Conservation (phyloP, 1,140 invertebrate genomes). For the Vanessa tameamea region DNA sequence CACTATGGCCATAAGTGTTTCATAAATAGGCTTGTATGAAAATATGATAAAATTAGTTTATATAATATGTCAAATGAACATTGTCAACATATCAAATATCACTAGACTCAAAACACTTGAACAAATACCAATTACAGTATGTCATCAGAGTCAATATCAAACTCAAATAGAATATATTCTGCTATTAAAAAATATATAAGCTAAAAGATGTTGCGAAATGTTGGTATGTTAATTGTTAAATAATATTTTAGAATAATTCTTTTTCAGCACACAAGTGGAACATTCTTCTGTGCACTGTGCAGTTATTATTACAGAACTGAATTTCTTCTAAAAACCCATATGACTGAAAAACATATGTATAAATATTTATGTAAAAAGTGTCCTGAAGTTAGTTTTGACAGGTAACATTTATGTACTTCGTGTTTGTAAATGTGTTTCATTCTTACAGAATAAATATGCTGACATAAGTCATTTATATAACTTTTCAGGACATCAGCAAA, state of each 20-base stretch:
- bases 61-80: too few relatives aligned
- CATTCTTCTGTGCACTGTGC: slow-evolving; percentile 57
- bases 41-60: too few relatives aligned
- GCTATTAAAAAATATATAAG: too few relatives aligned
- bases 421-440: slow-evolving; percentile 2
- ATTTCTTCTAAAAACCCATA: slow-evolving; percentile 64
- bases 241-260: slow-evolving; percentile 5
- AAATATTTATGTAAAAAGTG: slow-evolving; percentile 74
- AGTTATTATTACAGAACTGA: slow-evolving; percentile 68
- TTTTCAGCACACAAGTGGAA: slow-evolving; percentile 65
- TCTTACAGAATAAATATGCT: slow-evolving; percentile 39
- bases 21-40: too few relatives aligned
- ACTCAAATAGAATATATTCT: too few relatives aligned
- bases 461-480: background rate
- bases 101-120: too few relatives aligned
- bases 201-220: too few relatives aligned
- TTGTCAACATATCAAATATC: too few relatives aligned
- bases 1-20: too few relatives aligned
- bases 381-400: slow-evolving; percentile 69
- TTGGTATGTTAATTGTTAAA: too few relatives aligned
- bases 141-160: too few relatives aligned
- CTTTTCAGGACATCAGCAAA: slow-evolving; percentile 54
- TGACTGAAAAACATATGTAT: slow-evolving; percentile 72
- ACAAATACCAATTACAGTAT: too few relatives aligned
- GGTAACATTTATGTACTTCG: slow-evolving; percentile 43